These are phyloP conservation scores for Potamilus streckersoni DNA, from an alignment of 1,140 invertebrate species.

Conservation along the genomic window DNA sequence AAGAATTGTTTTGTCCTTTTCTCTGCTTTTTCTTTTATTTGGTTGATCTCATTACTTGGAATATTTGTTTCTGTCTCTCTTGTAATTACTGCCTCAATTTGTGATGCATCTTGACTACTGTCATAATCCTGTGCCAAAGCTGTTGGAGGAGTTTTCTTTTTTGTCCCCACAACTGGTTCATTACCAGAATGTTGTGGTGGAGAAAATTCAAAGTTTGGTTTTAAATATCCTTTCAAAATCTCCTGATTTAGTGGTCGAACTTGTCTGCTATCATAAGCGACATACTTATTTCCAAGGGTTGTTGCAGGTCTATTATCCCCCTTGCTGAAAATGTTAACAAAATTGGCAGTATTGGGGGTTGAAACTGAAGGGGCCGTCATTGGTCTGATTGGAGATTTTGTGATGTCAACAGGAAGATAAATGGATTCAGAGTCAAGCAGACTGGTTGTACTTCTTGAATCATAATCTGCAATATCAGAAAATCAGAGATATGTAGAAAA, in stretches of 20 bases:
- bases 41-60: slow-evolving; percentile 35
- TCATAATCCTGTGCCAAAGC: slow-evolving; percentile 57
- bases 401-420: slow-evolving; percentile 53
- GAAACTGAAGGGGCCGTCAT: slow-evolving; percentile 47
- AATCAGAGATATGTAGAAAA: not conserved
- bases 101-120: slow-evolving; percentile 47
- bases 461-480: slow-evolving; percentile 44
- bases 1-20: slow-evolving; percentile 29
- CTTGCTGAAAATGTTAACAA: slow-evolving; percentile 26
- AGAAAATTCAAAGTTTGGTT: slow-evolving; percentile 44
- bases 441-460: slow-evolving; percentile 50
- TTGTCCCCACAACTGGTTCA: slow-evolving; percentile 41
- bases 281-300: slow-evolving; percentile 39
- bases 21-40: slow-evolving; percentile 42
- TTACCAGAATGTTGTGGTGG: slow-evolving; percentile 48
- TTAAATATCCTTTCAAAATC: slow-evolving; percentile 35
- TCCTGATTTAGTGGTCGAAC: slow-evolving; percentile 45
- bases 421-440: slow-evolving; percentile 59
- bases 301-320: slow-evolving; percentile 39
- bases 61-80: slow-evolving; percentile 33
- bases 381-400: slow-evolving; percentile 41
- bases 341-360: slow-evolving; percentile 20
- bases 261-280: slow-evolving; percentile 43
- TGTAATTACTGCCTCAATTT: slow-evolving; percentile 32
- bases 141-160: slow-evolving; percentile 45